Evolutionary conservation across 2,797 vertebrate species (phyloP), one percentile per base, ranked within the genome.

Genomic region (Danionella dracula): DNA sequence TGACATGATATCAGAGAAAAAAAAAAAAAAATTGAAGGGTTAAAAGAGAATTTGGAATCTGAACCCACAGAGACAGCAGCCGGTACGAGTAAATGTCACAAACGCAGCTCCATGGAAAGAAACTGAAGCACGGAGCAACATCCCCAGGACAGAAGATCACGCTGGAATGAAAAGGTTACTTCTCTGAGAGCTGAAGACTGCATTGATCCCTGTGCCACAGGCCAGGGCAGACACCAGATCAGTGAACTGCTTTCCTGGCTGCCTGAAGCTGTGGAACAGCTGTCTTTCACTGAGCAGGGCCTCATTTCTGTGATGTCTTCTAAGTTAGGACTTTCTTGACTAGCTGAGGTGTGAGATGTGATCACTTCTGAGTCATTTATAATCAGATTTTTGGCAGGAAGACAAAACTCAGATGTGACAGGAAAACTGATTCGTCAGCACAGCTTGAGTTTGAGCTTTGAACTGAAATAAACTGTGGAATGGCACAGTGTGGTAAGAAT

Each of bases 41-140:
- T 42, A 44, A 32, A 17, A 50, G 64, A 62, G 37, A 42, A 46
- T 53, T 61, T 6, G 40, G 44, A 40, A 44, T 48, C 41, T 35
- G 31, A 68, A 58, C 53, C 46, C 65, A 66, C 62, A 70, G 62
- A 55, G 64, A 54, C 57, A 57, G 66, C 70, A 73, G 76, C 69
- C 44, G 54, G 68, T 73, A 58, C 55, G 71, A 66, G 73, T 74
- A 77, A 80, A 82, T 82, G 78, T 79, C 80, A 82, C 58, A 44
- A 15, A 48, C 58, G 4, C 46, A 38, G 50, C 68, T 75, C 76
- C 66, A 37, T 21, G 9, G 76, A 73, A 68, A 74, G 57, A 27
- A 60, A 55, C 53, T 37, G 64, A 66, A 62, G 57, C 64, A 54
- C 55, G 10, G 41, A 64, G 68, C 64, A 59, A 67, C 64, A 68